These are phyloP conservation scores for Rhopalosiphum maidis DNA, from an alignment of 1,140 invertebrate species.

Conservation along the genomic window DNA sequence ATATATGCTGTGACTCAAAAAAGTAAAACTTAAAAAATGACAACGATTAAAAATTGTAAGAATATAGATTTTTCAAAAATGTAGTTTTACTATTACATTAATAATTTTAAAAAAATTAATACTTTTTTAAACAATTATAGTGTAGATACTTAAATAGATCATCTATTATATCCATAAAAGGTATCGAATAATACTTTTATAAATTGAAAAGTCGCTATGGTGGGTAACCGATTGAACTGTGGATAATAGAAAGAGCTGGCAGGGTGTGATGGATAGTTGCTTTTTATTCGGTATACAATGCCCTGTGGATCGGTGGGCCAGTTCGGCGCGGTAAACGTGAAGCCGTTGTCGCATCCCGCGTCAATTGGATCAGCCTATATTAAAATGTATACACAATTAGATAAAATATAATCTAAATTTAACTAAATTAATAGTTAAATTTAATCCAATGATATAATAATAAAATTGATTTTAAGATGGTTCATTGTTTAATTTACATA, in stretches of 20 bases:
- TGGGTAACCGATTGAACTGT: constrained; percentile 82
- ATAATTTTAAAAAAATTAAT: not conserved
- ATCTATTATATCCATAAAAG: not conserved
- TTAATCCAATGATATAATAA: not conserved
- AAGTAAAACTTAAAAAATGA: too few relatives aligned
- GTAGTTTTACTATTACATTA: not conserved
- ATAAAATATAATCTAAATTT: not conserved
- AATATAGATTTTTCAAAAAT: not conserved
- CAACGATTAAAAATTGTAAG: too few relatives aligned
- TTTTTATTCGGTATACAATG: constrained; percentile 88
- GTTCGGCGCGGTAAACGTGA: constrained; percentile 95
- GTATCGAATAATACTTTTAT: constrained; percentile 73
- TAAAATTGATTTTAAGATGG: too few relatives aligned
- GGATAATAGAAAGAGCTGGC: constrained; percentile 95
- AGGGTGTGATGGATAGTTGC: constrained; percentile 87
- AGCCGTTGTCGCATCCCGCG: constrained; percentile 95
- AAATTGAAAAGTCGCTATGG: constrained; percentile 89
- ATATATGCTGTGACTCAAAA: not conserved
- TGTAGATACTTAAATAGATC: not conserved
- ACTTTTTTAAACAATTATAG: not conserved
- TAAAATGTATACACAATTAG: not conserved
- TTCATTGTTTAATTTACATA: too few relatives aligned
- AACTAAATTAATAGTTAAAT: not conserved
- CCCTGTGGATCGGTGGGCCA: constrained; percentile 90
- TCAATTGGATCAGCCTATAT: constrained; percentile 90